A percentile compares a stretch with the other conserved stretches of the same genome.
Evolutionary conservation across 2,888 invertebrate species (phyloP).

Genomic region (Aelia acuminata): DNA sequence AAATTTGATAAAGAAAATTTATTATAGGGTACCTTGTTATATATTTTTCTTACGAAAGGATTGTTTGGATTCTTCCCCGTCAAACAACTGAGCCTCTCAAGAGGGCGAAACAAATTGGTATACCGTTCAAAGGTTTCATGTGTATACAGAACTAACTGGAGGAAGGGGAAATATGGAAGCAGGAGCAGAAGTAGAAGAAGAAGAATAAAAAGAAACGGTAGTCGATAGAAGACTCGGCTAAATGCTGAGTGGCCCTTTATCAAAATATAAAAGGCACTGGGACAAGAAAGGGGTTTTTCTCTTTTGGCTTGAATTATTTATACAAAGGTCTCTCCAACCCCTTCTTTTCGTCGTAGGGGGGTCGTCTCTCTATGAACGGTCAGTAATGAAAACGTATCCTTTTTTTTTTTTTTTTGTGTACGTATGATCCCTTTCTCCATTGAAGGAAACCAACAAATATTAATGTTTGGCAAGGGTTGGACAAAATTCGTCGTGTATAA

Average conservation of each 20-base stretch:
- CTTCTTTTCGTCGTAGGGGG: neutral
- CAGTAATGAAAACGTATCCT: neutral
- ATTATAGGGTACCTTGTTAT: too few species aligned
- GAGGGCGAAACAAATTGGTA: neutral
- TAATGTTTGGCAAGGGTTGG: too few species aligned
- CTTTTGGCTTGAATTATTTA: neutral
- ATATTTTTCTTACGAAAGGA: too few species aligned
- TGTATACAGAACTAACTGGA: neutral
- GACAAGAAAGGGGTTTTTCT: slow-evolving; percentile 13
- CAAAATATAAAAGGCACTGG: neutral
- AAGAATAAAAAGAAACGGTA: too few species aligned
- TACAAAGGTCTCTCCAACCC: neutral
- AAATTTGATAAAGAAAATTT: too few species aligned
- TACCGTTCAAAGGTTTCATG: neutral
- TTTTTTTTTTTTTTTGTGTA: neutral
- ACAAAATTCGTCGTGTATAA: too few species aligned
- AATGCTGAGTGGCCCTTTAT: slow-evolving; percentile 12
- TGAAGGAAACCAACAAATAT: too few species aligned
- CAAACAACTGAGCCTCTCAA: neutral
- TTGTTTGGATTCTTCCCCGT: neutral
- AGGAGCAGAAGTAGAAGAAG: too few species aligned
- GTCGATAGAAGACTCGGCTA: neutral
- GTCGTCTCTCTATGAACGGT: neutral
- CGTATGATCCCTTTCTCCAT: neutral
- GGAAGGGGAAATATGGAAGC: neutral